Conservation (phyloP, 1,140 invertebrate species). For the Linepithema humile region DNA sequence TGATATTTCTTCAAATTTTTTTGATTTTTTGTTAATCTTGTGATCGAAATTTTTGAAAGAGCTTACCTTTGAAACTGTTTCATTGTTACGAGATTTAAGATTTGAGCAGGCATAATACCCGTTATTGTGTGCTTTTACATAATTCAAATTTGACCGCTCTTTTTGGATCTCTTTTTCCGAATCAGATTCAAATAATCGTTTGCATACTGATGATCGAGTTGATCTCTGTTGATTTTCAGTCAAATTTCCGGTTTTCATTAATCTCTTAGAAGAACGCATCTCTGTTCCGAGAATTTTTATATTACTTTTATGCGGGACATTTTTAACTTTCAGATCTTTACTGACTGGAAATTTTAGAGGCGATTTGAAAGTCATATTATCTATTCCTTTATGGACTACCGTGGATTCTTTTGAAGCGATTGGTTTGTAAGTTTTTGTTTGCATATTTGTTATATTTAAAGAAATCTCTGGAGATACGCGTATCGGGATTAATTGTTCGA, state of each 20-base stretch:
- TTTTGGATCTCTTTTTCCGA: constrained; percentile 13
- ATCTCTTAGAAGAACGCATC: constrained; percentile 4
- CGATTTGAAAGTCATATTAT: not conserved
- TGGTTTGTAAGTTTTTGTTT: not conserved
- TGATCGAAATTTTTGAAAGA: not conserved
- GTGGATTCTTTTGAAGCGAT: not conserved
- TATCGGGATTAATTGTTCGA: constrained; percentile 4
- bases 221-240: constrained; percentile 39
- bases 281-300: not conserved
- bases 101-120: not conserved
- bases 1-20: not conserved
- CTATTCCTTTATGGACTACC: not conserved
- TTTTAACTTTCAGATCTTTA: not conserved
- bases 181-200: constrained; percentile 67
- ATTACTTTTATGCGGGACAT: not conserved
- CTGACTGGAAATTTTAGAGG: not conserved
- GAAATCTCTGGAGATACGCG: constrained; percentile 14
- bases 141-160: not conserved
- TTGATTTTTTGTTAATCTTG: not conserved
- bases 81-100: not conserved
- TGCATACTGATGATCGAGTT: constrained; percentile 58
- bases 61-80: not conserved
- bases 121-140: not conserved
- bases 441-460: too few species aligned
- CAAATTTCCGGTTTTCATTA: constrained; percentile 38